Conservation (phyloP, 1,140 invertebrate genomes). For the Lucilia cuprina region DNA sequence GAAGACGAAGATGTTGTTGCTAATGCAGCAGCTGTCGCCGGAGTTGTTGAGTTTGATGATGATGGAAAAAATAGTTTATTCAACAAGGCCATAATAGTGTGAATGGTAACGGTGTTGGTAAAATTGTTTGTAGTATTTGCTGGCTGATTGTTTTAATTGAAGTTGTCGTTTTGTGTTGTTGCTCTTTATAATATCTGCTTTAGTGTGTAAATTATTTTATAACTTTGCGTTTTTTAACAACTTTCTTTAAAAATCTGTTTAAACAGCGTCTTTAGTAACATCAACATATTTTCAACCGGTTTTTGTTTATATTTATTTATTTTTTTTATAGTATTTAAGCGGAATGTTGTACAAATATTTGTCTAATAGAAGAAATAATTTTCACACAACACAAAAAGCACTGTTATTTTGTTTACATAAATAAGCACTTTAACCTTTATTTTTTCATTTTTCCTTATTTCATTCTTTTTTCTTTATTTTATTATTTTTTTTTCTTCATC, state of each 20-base stretch:
- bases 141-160: not conserved
- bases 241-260: not conserved
- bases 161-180: not conserved
- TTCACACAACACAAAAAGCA: not conserved
- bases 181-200: not conserved
- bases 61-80: constrained; percentile 62
- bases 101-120: no score
- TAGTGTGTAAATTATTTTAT: not conserved
- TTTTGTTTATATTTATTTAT: not conserved
- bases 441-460: not conserved
- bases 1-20: constrained; percentile 16
- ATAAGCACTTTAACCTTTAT: not conserved
- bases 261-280: not conserved
- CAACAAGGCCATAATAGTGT: constrained; percentile 56
- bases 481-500: no score
- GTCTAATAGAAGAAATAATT: not conserved
- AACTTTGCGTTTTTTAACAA: not conserved
- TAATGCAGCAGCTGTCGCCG: not conserved
- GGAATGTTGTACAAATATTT: constrained; percentile 5
- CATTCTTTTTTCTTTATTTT: no score
- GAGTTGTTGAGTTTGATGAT: constrained; percentile 41
- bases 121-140: not conserved
- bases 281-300: not conserved
- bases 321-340: not conserved
- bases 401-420: not conserved